These are phyloP conservation scores for Heteromyza rotundicornis DNA, from an alignment of 2,888 invertebrate species.

Conservation along the genomic window DNA sequence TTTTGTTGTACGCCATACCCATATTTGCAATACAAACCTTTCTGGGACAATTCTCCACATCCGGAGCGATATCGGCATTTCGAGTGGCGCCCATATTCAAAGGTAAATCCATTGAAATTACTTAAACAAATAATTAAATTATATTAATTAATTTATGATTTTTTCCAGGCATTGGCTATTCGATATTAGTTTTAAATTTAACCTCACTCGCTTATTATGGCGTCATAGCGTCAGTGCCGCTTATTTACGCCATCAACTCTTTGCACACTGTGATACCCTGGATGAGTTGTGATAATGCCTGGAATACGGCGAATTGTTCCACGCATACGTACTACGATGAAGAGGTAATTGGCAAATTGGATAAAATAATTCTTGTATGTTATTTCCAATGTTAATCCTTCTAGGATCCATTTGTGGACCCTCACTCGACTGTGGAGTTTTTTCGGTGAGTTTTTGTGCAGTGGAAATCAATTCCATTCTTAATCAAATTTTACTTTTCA, in stretches of 20 bases:
- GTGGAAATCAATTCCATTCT: background rate
- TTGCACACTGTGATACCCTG: slow-evolving; percentile 75
- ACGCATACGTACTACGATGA: slow-evolving; percentile 46
- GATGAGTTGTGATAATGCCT: slow-evolving; percentile 77
- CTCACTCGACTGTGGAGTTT: slow-evolving; percentile 56
- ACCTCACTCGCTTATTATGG: slow-evolving; percentile 84
- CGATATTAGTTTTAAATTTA: slow-evolving; percentile 79
- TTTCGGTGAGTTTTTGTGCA: slow-evolving; percentile 53
- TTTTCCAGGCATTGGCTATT: slow-evolving; percentile 65
- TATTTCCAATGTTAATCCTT: slow-evolving; percentile 6
- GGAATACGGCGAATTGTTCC: slow-evolving; percentile 72
- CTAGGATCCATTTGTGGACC: slow-evolving; percentile 38
- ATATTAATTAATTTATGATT: too few relatives aligned
- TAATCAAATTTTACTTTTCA: slow-evolving; percentile 23
- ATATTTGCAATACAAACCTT: slow-evolving; percentile 87
- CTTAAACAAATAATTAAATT: background rate
- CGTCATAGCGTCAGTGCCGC: slow-evolving; percentile 81
- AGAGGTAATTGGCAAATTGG: slow-evolving; percentile 32
- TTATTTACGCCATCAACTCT: slow-evolving; percentile 79
- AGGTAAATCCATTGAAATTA: slow-evolving; percentile 70
- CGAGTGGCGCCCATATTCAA: slow-evolving; percentile 85
- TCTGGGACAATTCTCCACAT: slow-evolving; percentile 83
- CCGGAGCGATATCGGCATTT: slow-evolving; percentile 82
- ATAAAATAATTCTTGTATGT: background rate
- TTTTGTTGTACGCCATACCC: slow-evolving; percentile 67